phyloP scores from a whole-genome alignment of 2,888 invertebrate genomes.

The Brenthis ino region DNA sequence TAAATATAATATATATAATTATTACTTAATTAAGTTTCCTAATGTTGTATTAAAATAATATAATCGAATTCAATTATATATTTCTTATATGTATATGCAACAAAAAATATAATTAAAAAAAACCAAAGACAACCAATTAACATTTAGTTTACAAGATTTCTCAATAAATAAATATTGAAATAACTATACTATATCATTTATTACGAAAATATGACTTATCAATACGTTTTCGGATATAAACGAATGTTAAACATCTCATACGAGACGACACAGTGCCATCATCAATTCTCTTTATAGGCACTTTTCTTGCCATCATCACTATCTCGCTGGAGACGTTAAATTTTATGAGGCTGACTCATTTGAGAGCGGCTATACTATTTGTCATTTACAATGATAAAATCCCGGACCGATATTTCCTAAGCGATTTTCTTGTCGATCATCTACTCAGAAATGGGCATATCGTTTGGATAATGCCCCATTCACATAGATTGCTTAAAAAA shows the following conservation, averaged over 20 bases:
- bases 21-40: too few relatives aligned
- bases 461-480: slow-evolving; percentile 16
- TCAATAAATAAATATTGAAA: background rate
- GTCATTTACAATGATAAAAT: slow-evolving; percentile 58
- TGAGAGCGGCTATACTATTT: slow-evolving; percentile 58
- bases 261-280: slow-evolving; percentile 51
- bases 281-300: slow-evolving; percentile 78
- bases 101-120: too few relatives aligned
- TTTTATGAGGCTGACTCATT: slow-evolving; percentile 76
- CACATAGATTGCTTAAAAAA: background rate
- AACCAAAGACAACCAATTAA: too few relatives aligned
- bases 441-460: slow-evolving; percentile 18
- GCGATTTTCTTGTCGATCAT: slow-evolving; percentile 35
- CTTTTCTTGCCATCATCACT: slow-evolving; percentile 73
- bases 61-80: too few relatives aligned
- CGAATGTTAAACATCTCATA: slow-evolving; percentile 20
- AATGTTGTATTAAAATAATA: too few relatives aligned
- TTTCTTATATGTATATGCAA: too few relatives aligned
- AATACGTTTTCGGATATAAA: slow-evolving; percentile 11
- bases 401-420: slow-evolving; percentile 38
- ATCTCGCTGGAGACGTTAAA: slow-evolving; percentile 73
- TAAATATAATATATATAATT: too few relatives aligned
- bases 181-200: slow-evolving; percentile 9
- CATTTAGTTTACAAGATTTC: too few relatives aligned
- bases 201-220: slow-evolving; percentile 13